phyloP scores from a whole-genome alignment of 2,113 vertebrate species.

The Toxotes jaculatrix region DNA sequence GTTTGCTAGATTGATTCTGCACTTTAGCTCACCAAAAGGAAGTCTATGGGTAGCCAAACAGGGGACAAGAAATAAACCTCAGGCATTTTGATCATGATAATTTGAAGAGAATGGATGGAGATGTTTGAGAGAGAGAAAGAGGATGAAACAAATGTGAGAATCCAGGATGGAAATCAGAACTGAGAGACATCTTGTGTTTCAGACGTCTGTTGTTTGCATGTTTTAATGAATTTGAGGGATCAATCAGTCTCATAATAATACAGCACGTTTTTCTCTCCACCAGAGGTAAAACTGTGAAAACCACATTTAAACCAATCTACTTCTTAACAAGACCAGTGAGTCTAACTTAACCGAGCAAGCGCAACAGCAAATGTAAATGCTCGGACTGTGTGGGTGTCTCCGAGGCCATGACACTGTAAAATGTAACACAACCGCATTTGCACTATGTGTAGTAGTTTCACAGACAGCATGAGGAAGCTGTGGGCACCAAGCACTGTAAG shows the following conservation, averaged over 20 bases:
- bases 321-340: too few relatives aligned
- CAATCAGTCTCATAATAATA: background rate
- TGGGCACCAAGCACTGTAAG: too few relatives aligned
- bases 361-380: too few relatives aligned
- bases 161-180: background rate
- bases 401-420: too few relatives aligned
- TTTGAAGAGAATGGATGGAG: background rate
- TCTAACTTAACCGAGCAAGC: too few relatives aligned
- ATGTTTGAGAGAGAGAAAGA: background rate
- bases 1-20: conserved; percentile 17
- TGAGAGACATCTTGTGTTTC: background rate
- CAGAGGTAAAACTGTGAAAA: too few relatives aligned
- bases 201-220: background rate
- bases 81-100: background rate
- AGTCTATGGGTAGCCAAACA: too few relatives aligned
- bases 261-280: background rate
- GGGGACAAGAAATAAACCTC: background rate
- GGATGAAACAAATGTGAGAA: background rate
- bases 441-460: too few relatives aligned
- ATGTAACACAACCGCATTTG: too few relatives aligned
- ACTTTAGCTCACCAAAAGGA: too few relatives aligned
- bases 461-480: too few relatives aligned
- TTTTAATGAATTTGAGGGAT: background rate
- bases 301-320: background rate
- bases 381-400: too few relatives aligned